A percentile compares a stretch with the other conserved stretches of the same genome.
These are phyloP conservation scores for Scaptomyza pallida DNA, from an alignment of 1,140 invertebrate genomes.

Conservation along the genomic window DNA sequence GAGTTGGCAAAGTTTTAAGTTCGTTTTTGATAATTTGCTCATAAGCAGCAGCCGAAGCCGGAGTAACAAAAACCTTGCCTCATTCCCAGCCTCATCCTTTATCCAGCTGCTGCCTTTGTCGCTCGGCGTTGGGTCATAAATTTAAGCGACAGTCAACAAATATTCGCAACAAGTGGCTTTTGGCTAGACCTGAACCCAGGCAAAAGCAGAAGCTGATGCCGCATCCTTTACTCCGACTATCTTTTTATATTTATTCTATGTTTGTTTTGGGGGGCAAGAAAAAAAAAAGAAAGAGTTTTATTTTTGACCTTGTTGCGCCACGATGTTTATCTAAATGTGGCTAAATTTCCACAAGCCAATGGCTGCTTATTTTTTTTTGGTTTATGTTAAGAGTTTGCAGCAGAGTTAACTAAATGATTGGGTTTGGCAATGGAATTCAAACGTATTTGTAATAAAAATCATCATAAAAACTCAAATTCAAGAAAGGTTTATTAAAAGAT, in stretches of 20 bases:
- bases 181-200: constrained; percentile 23
- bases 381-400: neutral
- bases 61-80: constrained; percentile 18
- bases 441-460: too few relatives aligned
- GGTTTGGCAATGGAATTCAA: too few relatives aligned
- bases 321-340: constrained; percentile 44
- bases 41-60: constrained; percentile 46
- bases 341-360: constrained; percentile 14
- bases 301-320: constrained; percentile 53
- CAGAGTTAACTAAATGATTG: too few relatives aligned
- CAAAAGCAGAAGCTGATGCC: constrained; percentile 4
- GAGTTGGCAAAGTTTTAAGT: constrained; percentile 42
- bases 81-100: constrained; percentile 20
- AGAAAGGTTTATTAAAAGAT: too few relatives aligned
- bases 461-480: too few relatives aligned
- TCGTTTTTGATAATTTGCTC: constrained; percentile 63
- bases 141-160: constrained; percentile 83
- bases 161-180: constrained; percentile 82
- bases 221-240: constrained; percentile 21
- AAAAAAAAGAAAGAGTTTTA: constrained; percentile 33
- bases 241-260: neutral
- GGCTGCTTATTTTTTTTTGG: constrained; percentile 8
- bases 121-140: constrained; percentile 71
- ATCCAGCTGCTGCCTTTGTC: constrained; percentile 30
- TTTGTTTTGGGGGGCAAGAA: too few relatives aligned